These are phyloP conservation scores for Anolis sagrei DNA, from an alignment of 2,113 vertebrate species.

Conservation along the genomic window DNA sequence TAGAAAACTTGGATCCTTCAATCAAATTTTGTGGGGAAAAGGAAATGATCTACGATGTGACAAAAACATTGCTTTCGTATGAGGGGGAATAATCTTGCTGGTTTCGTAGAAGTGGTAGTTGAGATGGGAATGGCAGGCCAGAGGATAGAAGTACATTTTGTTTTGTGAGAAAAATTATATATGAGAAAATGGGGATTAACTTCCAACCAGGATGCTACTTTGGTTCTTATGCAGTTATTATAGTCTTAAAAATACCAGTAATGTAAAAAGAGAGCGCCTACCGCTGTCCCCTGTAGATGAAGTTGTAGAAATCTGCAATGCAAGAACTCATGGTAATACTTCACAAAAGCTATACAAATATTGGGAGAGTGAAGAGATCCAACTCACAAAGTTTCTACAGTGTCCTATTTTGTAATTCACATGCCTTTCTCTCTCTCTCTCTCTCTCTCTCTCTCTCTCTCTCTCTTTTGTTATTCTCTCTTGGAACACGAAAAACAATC, in stretches of 20 bases:
- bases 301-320: neutral
- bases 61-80: neutral
- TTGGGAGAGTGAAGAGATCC: neutral
- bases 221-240: neutral
- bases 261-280: neutral
- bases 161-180: neutral
- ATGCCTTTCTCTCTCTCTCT: neutral
- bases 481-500: constrained; percentile 44
- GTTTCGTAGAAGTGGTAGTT: neutral
- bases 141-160: neutral
- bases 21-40: too few relatives aligned
- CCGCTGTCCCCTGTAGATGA: neutral
- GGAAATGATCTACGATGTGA: neutral
- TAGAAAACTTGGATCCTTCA: neutral
- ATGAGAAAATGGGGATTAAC: too few relatives aligned
- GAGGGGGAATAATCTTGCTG: neutral
- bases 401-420: neutral
- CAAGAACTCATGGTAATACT: neutral
- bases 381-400: neutral
- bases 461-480: neutral
- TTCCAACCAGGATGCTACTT: neutral
- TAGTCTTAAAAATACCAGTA: neutral
- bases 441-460: neutral
- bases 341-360: neutral
- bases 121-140: neutral